Conservation (phyloP, 1,140 invertebrate genomes). For the Hylyphantes graminicola region DNA sequence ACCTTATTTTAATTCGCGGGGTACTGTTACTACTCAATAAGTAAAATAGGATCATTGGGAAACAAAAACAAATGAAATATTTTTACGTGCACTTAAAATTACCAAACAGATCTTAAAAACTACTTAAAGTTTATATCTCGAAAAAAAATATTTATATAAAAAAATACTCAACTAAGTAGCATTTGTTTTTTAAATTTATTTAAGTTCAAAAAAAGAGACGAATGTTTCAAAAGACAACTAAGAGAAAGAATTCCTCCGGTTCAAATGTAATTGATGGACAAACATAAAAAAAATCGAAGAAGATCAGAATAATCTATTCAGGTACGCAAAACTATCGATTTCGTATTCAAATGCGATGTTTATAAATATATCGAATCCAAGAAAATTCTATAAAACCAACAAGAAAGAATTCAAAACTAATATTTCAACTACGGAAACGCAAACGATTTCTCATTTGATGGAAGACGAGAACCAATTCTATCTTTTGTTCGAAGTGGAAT, state of each 20-base stretch:
- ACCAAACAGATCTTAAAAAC: no score
- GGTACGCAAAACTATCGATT: slow-evolving; percentile 21
- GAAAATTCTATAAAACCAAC: neutral
- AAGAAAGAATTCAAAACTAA: slow-evolving; percentile 22
- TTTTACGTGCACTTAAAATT: no score
- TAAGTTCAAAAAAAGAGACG: no score
- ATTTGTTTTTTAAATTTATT: no score
- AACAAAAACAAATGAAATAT: no score
- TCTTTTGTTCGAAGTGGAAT: slow-evolving; percentile 21
- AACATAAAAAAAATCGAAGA: neutral
- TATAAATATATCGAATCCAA: slow-evolving; percentile 22
- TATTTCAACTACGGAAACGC: slow-evolving; percentile 24
- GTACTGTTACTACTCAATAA: no score
- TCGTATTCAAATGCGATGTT: slow-evolving; percentile 20
- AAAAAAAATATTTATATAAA: no score
- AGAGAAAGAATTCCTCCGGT: neutral
- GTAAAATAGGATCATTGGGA: no score
- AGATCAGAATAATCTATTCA: slow-evolving; percentile 13
- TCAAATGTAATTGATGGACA: neutral
- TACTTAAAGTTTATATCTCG: no score
- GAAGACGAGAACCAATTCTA: slow-evolving; percentile 19
- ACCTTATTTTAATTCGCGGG: no score
- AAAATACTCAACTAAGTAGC: no score
- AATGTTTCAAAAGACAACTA: no score
- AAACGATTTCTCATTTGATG: slow-evolving; percentile 40